phyloP scores from a whole-genome alignment of 2,797 vertebrate species.

The Champsocephalus gunnari region DNA sequence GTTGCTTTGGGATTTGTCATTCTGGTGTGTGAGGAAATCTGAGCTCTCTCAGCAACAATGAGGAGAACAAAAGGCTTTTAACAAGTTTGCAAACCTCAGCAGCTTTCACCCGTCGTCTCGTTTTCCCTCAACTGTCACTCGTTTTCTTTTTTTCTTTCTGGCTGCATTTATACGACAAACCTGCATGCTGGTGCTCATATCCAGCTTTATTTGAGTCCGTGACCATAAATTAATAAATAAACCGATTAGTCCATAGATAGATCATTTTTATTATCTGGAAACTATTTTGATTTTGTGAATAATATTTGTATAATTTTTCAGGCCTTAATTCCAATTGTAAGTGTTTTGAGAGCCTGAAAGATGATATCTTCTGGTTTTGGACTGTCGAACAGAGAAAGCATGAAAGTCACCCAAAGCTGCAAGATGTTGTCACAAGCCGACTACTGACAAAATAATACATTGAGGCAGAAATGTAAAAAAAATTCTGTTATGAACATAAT shows the following conservation, averaged over 20 bases:
- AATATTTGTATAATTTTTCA: not conserved
- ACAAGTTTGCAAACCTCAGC: slow-evolving; percentile 49
- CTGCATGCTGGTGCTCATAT: not conserved
- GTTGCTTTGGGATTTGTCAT: not conserved
- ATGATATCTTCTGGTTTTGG: not conserved
- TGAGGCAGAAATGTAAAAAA: too few species aligned
- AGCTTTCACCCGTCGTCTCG: slow-evolving; percentile 6
- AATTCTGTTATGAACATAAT: too few species aligned
- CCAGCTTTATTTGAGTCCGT: not conserved
- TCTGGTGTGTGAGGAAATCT: slow-evolving; percentile 35
- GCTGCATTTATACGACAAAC: not conserved
- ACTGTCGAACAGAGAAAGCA: too few species aligned
- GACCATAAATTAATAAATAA: not conserved
- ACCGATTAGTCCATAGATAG: not conserved
- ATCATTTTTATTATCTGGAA: too few species aligned
- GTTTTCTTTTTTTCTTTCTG: not conserved
- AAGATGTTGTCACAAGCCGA: too few species aligned
- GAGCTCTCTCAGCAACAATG: slow-evolving; percentile 39
- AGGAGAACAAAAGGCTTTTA: slow-evolving; percentile 55
- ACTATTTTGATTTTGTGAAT: not conserved
- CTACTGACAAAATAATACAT: too few species aligned
- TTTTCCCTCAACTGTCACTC: slow-evolving; percentile 21
- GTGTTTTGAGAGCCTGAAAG: not conserved
- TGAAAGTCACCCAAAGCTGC: too few species aligned
- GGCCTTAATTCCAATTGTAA: not conserved